A percentile compares a stretch with the other conserved stretches of the same genome.
Evolutionary conservation across 2,797 vertebrate genomes (phyloP).

Genomic region (Ara ararauna): DNA sequence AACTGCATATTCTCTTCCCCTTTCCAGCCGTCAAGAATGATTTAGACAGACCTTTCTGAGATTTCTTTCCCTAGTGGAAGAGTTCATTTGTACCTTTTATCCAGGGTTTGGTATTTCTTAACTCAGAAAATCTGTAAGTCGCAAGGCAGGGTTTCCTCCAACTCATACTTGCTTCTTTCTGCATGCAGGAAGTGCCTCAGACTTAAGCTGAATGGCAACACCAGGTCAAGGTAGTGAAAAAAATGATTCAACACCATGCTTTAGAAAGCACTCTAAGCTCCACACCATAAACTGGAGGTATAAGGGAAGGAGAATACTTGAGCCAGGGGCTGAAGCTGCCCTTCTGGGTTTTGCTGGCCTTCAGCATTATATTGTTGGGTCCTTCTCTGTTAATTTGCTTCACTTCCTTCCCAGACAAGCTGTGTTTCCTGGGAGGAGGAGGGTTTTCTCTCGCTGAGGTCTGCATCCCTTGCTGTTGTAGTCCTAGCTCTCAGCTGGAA

Average conservation of each 20-base stretch:
- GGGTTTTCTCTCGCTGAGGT: accelerated
- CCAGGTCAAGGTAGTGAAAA: neutral
- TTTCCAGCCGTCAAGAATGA: neutral
- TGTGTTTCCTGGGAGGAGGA: neutral
- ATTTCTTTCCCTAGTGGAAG: neutral
- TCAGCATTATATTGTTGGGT: neutral
- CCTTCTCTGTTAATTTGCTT: neutral
- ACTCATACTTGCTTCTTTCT: neutral
- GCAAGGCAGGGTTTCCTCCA: neutral
- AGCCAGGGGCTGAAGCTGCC: neutral
- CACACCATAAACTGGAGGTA: neutral
- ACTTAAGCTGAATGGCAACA: neutral
- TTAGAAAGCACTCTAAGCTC: neutral
- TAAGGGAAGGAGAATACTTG: neutral
- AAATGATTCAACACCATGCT: neutral
- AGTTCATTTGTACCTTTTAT: neutral
- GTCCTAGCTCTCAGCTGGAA: neutral
- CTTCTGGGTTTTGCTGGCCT: neutral
- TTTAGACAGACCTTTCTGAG: neutral
- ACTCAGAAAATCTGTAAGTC: neutral
- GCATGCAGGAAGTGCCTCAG: neutral
- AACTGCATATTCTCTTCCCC: neutral
- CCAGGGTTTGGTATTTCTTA: neutral
- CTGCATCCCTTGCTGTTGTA: neutral
- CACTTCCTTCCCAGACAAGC: neutral